Conservation (phyloP, 2,888 invertebrate genomes). For the Meiosimyza platycephala region DNA sequence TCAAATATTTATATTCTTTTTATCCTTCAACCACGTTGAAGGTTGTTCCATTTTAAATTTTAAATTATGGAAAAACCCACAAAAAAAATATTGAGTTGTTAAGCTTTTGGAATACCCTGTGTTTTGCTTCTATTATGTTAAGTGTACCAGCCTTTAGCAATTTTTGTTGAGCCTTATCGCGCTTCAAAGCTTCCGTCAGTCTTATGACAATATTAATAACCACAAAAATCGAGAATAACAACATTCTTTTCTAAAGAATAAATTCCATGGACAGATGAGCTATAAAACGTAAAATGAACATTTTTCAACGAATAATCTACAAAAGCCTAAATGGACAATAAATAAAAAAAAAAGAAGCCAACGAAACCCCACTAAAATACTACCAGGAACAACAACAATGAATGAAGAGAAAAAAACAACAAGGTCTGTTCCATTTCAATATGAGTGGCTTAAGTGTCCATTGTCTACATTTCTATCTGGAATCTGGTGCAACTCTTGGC, state of each 20-base stretch:
- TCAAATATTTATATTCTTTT: too few relatives aligned
- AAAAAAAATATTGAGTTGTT: too few relatives aligned
- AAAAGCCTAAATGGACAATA: slow-evolving; percentile 23
- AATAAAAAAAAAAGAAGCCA: slow-evolving; percentile 11
- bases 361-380: neutral
- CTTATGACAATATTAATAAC: neutral
- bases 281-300: slow-evolving; percentile 13
- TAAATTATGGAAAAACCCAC: too few relatives aligned
- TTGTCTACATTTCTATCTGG: slow-evolving; percentile 19
- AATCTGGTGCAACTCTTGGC: neutral
- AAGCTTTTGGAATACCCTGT: too few relatives aligned
- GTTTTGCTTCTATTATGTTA: too few relatives aligned
- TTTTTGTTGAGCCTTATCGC: too few relatives aligned
- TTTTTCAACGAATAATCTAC: slow-evolving; percentile 21
- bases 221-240: neutral
- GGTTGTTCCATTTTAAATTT: too few relatives aligned
- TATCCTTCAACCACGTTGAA: too few relatives aligned
- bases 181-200: too few relatives aligned
- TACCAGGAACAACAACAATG: neutral
- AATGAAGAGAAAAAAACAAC: neutral
- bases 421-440: slow-evolving; percentile 22
- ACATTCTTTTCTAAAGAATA: neutral
- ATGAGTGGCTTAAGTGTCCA: slow-evolving; percentile 28
- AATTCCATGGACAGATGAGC: neutral
- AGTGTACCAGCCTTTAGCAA: too few relatives aligned